Evolutionary conservation across 2,797 vertebrate genomes (phyloP).

Genomic region (Crenuchus spilurus): DNA sequence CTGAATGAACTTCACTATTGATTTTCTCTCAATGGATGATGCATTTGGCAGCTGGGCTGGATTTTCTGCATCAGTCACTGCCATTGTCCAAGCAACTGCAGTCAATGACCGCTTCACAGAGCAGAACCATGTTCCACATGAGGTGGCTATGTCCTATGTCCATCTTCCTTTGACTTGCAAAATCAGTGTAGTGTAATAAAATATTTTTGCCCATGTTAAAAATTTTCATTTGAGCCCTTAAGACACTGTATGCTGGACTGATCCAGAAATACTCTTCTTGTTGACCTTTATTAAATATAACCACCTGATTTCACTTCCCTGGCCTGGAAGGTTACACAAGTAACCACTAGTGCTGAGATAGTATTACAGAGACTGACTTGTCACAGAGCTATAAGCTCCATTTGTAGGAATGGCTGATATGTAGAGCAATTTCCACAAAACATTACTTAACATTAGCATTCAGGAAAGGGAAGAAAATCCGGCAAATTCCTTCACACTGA

Average conservation of each 20-base stretch:
- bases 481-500: background rate
- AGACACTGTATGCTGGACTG: background rate
- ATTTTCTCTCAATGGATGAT: background rate
- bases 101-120: slow-evolving; percentile 20
- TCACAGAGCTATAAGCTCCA: too few relatives aligned
- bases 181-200: background rate
- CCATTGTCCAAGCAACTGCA: slow-evolving; percentile 16
- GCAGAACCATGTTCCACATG: background rate
- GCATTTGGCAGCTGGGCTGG: background rate
- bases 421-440: background rate
- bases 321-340: background rate
- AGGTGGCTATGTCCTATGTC: slow-evolving; percentile 2
- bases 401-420: background rate
- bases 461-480: background rate
- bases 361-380: background rate
- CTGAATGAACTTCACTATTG: background rate
- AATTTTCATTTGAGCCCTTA: background rate
- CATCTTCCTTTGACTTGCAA: background rate
- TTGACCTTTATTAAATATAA: background rate
- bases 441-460: background rate
- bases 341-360: background rate
- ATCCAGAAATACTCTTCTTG: background rate
- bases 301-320: background rate
- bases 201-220: background rate
- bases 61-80: slow-evolving; percentile 15